Evolutionary conservation across 1,140 invertebrate species (phyloP), one percentile per base, ranked within the genome.

Genomic region (Hyposmocoma kahamanoa): DNA sequence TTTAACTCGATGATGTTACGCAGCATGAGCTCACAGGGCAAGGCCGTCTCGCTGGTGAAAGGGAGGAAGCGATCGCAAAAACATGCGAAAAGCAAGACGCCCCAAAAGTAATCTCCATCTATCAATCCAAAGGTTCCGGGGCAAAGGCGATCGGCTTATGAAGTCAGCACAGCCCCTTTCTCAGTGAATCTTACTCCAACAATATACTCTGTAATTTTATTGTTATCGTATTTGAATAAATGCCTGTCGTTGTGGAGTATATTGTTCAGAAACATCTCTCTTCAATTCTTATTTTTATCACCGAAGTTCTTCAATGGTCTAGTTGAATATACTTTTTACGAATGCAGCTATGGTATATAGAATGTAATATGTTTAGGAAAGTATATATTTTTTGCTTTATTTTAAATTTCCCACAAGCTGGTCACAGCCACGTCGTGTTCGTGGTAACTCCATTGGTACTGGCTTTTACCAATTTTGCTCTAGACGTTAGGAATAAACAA

Each of bases 1-100:
- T 69, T 59, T 30, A 54, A 61, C 17, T 59, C 52, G 15, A 69
- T 69, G 66, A 50, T 66, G 62, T 18, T 59, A 59, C 59, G 59
- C 34, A 56, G 54, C 30, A 47, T 64, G 19, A 53, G 50, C n/a
- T 56, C 53, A n/a, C 62, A 68, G 42, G 24, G 38, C 6, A 22
- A 49, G 8, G 17, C 32, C 20, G 5, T 22, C 36, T 17, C 22
- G 13, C 17, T 28, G 10, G 22, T 17, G 18, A 60, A 54, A 43
- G 49, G 52, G 11, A 50, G 36, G 8, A 59, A 58, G 26, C 50
- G 42, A 18, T 26, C 34, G 15, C 63, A 57, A 43, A 63, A 61
- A 44, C 49, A 45, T 17, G 43, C 42, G 34, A 56, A 61, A 51
- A 56, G 19, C 32, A 53, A 47, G 30, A 57, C 22, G 47, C 26